Evolutionary conservation across 2,797 vertebrate genomes (phyloP).

Genomic region (Pogoniulus pusillus): DNA sequence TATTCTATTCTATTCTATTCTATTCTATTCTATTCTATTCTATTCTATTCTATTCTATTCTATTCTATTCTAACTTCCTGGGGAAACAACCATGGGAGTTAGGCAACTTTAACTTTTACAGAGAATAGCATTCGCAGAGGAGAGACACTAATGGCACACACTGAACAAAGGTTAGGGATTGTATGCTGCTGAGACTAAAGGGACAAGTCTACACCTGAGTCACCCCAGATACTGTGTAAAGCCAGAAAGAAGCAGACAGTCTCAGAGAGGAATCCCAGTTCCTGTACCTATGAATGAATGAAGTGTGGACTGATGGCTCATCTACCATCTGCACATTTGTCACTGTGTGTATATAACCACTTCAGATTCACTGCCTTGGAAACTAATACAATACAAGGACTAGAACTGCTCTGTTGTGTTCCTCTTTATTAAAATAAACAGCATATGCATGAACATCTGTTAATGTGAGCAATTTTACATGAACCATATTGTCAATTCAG

Average conservation of each 20-base stretch:
- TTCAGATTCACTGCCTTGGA: not conserved
- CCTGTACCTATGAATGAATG: not conserved
- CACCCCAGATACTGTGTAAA: not conserved
- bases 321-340: not conserved
- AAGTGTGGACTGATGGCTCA: not conserved
- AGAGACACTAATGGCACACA: not conserved
- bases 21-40: no score
- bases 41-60: no score
- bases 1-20: no score
- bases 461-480: not conserved
- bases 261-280: not conserved
- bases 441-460: not conserved
- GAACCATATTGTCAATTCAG: not conserved
- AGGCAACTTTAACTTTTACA: not conserved
- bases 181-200: not conserved
- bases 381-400: not conserved
- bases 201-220: rapidly evolving
- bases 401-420: not conserved
- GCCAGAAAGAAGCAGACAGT: not conserved
- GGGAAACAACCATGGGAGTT: not conserved
- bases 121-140: not conserved
- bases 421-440: not conserved
- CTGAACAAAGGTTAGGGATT: not conserved
- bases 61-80: not conserved
- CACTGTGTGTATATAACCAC: not conserved